phyloP scores from a whole-genome alignment of 2,888 invertebrate species.

The Pseudococcus longispinus region DNA sequence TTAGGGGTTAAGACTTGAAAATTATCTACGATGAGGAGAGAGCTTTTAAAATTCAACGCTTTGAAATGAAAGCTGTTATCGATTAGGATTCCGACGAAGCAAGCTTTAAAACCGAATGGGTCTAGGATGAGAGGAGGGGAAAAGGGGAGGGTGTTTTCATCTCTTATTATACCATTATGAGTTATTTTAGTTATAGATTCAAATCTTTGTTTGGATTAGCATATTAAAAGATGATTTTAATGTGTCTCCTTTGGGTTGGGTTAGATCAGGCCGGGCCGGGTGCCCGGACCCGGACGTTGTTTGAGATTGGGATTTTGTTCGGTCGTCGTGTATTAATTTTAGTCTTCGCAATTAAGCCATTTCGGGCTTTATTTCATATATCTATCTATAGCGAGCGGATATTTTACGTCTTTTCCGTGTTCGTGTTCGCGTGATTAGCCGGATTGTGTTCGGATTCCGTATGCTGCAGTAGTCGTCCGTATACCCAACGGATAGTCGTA shows the following conservation, averaged over 20 bases:
- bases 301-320: conserved; percentile 22
- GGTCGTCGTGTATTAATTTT: conserved; percentile 12
- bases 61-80: conserved; percentile 31
- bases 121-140: not conserved
- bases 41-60: conserved; percentile 31
- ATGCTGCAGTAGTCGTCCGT: not conserved
- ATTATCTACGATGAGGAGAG: not conserved
- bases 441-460: not conserved
- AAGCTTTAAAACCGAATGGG: not conserved
- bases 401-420: not conserved
- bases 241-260: not conserved
- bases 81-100: not conserved
- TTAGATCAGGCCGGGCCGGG: not conserved
- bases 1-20: conserved; percentile 33
- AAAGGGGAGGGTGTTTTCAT: not conserved
- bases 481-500: not conserved
- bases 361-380: not conserved
- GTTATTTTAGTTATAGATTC: conserved; percentile 28
- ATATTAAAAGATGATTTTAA: conserved; percentile 15
- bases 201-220: conserved; percentile 30
- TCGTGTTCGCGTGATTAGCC: conserved; percentile 7
- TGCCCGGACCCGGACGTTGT: not conserved
- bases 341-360: conserved; percentile 14
- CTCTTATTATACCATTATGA: conserved; percentile 19
- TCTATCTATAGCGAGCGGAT: not conserved